Percentiles rank a stretch among this genome's conserved stretches.
These are phyloP conservation scores for Kobus ellipsiprymnus DNA, from an alignment of 2,113 vertebrate species.

Conservation along the genomic window DNA sequence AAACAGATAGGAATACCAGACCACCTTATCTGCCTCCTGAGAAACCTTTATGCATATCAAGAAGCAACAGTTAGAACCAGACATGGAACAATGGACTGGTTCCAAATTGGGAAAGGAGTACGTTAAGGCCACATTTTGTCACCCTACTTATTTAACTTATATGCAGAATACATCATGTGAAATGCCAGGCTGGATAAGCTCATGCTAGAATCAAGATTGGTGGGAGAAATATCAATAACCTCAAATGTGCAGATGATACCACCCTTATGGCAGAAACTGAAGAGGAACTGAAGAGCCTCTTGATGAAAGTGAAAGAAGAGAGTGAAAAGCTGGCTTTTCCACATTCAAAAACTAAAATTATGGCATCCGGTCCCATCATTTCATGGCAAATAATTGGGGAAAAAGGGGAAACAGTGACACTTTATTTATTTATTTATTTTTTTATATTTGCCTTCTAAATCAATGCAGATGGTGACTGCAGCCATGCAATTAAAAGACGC, in stretches of 20 bases:
- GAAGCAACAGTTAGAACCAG: not conserved
- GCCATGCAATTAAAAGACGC: not conserved
- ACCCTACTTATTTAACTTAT: not conserved
- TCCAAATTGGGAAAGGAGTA: not conserved
- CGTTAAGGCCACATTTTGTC: fast-evolving
- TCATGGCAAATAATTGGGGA: not conserved
- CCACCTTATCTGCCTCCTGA: not conserved
- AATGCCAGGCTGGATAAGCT: not conserved
- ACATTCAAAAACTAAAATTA: not conserved
- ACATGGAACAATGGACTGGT: not conserved
- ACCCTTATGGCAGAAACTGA: fast-evolving
- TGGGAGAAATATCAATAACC: not conserved
- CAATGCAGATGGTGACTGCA: not conserved
- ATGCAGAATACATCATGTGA: not conserved
- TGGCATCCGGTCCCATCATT: not conserved
- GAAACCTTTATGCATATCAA: not conserved
- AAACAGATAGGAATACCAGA: not conserved
- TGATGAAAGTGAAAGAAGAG: not conserved
- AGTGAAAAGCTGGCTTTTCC: not conserved
- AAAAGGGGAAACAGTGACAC: not conserved
- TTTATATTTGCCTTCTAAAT: not conserved
- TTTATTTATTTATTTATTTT: not conserved
- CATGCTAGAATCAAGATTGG: not conserved
- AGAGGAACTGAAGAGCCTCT: not conserved
- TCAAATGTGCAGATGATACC: not conserved